Base-by-base conservation (phyloP, 1,140 invertebrate genomes). In the Drosophila asahinai region DNA sequence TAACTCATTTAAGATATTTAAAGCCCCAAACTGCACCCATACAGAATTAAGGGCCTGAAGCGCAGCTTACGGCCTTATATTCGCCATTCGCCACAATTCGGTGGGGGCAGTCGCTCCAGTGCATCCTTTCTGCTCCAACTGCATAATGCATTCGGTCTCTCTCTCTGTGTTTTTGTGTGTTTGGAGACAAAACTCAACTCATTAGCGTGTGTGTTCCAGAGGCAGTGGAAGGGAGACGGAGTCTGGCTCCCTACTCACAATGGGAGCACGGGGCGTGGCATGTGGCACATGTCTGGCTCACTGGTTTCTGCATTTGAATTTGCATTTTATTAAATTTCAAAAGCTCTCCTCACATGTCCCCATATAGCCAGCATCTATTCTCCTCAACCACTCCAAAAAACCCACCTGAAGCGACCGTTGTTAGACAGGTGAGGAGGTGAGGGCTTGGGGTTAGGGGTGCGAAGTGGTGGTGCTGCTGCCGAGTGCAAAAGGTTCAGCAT, bases 291-390 rank as follows among this genome's bases (percentile, higher is more conserved):
- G 81, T 87, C 83, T 87, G 81, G 78, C 64, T 83, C 66, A 72
- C 72, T 70, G 77, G 84, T 72, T 84, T 45, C 64, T 78, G 75
- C 65, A 78, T 78, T 81, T 76, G 77, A 82, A 87, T 87, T 89
- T 90, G 86, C 81, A 90, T 90, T 90, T 90, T 90, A 90, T 90
- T 90, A 90, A 90, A 90, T 90, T 90, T 90, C 79, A 90, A 90
- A 90, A 80, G 79, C 80, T 58, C 83, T 80, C 66, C 76, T 63
- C 82, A 81, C 74, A 84, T 68, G 71, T 63, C 67, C 33, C 52
- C 38, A 27, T 33, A 66, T 33, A 65, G 25, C 17, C 63, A 38
- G 45, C 62, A 49, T 65, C 30, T 15, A 38, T 38, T 38, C 12
- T 9, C 19, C 33, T 2, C 14, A 17, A 5, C 42, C 57, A 81